phyloP scores from a whole-genome alignment of 2,888 invertebrate species.

The Andricus quercusramuli region DNA sequence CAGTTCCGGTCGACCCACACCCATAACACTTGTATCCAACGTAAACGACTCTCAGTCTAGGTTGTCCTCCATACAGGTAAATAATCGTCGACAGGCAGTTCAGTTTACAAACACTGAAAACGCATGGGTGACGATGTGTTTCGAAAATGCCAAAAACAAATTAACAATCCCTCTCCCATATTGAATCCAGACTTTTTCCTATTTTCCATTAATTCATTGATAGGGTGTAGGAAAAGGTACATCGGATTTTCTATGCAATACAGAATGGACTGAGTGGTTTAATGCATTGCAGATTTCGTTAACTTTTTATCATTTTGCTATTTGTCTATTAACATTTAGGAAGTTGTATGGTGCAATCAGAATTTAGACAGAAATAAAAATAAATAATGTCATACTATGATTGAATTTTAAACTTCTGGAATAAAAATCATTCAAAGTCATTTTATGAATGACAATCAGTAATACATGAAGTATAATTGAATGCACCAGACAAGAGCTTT shows the following conservation, averaged over 20 bases:
- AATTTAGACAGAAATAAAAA: not conserved
- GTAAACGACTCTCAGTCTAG: slow-evolving; percentile 79
- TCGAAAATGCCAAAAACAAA: not conserved
- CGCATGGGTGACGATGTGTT: slow-evolving; percentile 30
- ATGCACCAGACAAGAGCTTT: not conserved
- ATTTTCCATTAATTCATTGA: not conserved
- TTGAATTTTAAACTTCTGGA: too few species aligned
- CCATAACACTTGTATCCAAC: slow-evolving; percentile 80
- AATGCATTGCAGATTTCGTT: not conserved
- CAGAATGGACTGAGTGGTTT: not conserved
- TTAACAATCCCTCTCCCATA: not conserved
- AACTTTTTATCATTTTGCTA: not conserved
- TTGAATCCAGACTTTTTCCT: not conserved
- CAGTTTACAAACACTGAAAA: slow-evolving; percentile 18
- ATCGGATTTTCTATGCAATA: not conserved
- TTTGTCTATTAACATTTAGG: not conserved
- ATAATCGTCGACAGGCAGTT: slow-evolving; percentile 49
- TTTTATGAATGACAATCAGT: too few species aligned
- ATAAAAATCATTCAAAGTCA: too few species aligned
- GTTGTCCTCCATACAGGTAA: slow-evolving; percentile 75
- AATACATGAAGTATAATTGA: not conserved
- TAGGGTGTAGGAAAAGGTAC: not conserved
- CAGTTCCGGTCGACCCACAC: slow-evolving; percentile 77
- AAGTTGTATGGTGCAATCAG: not conserved
- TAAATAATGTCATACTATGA: not conserved